These are phyloP conservation scores for Chromobotia macracanthus DNA, from an alignment of 2,797 vertebrate species.

Conservation along the genomic window DNA sequence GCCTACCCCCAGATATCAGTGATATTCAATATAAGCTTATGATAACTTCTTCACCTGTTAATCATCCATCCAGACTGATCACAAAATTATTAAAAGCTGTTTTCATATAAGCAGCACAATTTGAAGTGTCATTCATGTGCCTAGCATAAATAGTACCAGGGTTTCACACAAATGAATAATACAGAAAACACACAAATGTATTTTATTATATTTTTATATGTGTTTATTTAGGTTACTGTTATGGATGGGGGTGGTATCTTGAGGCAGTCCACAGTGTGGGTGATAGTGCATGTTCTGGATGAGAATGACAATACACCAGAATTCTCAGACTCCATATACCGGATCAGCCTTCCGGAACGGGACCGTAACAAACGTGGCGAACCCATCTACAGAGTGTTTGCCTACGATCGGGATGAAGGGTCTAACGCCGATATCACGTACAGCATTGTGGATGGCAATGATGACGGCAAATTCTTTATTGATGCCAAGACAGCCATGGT, in stretches of 20 bases:
- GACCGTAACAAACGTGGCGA: conserved; percentile 85
- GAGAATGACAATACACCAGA: conserved; percentile 95
- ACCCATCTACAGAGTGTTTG: conserved; percentile 89
- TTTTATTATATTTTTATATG: conserved; percentile 16
- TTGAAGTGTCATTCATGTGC: neutral
- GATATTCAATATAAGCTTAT: too few species aligned
- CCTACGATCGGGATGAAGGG: conserved; percentile 88
- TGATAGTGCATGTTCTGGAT: conserved; percentile 92
- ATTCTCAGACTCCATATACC: conserved; percentile 91
- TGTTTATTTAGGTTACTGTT: conserved; percentile 83
- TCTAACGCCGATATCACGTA: conserved; percentile 93
- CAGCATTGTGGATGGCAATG: conserved; percentile 91
- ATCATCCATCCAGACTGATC: too few species aligned
- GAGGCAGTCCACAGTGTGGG: conserved; percentile 86
- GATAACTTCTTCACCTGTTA: too few species aligned
- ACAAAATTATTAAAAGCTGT: neutral
- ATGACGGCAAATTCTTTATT: conserved; percentile 90
- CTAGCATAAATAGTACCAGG: neutral
- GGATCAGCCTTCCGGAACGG: conserved; percentile 86
- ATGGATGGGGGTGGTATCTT: conserved; percentile 85
- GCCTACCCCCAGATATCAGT: too few species aligned
- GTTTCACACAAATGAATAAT: neutral
- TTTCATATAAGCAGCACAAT: neutral
- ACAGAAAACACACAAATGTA: too few species aligned
- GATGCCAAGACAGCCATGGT: conserved; percentile 91